Percentiles rank a stretch among this genome's conserved stretches.
These are phyloP conservation scores for Agrypnia vestita DNA, from an alignment of 1,140 invertebrate species.

Conservation along the genomic window DNA sequence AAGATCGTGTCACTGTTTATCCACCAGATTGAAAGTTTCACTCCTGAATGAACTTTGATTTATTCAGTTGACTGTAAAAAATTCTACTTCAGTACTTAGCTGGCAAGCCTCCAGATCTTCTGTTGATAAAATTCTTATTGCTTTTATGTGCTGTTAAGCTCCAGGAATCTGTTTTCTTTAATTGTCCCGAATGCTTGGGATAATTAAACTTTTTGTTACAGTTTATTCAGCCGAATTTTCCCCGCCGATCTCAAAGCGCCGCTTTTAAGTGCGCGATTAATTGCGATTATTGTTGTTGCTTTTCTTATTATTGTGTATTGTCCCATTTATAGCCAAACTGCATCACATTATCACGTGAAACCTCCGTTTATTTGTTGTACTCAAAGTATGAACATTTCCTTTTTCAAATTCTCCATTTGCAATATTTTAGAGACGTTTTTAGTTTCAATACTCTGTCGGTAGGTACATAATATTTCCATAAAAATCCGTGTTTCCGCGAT, in stretches of 20 bases:
- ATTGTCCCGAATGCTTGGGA: constrained; percentile 21
- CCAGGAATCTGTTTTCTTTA: constrained; percentile 29
- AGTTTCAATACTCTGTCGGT: constrained; percentile 6
- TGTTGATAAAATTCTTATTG: constrained; percentile 18
- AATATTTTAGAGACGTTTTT: background rate
- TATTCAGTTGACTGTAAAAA: constrained; percentile 2
- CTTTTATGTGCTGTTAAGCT: constrained; percentile 28
- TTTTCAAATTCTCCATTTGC: background rate
- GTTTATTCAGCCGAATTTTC: background rate
- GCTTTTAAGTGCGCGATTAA: background rate
- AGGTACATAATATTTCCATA: constrained; percentile 4
- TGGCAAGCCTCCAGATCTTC: constrained; percentile 25
- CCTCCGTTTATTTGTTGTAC: too few species aligned
- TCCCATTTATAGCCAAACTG: too few species aligned
- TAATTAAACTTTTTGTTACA: constrained; percentile 12
- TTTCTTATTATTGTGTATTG: too few species aligned
- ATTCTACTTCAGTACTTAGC: constrained; percentile 1
- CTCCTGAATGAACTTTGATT: background rate
- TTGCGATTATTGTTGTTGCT: background rate
- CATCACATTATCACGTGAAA: too few species aligned
- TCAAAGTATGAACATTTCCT: background rate
- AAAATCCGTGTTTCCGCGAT: constrained; percentile 27
- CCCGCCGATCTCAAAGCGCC: background rate
- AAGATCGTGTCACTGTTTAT: too few species aligned
- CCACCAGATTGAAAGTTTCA: too few species aligned